These are phyloP conservation scores for Discoglossus pictus DNA, from an alignment of 2,797 vertebrate species.

Conservation along the genomic window DNA sequence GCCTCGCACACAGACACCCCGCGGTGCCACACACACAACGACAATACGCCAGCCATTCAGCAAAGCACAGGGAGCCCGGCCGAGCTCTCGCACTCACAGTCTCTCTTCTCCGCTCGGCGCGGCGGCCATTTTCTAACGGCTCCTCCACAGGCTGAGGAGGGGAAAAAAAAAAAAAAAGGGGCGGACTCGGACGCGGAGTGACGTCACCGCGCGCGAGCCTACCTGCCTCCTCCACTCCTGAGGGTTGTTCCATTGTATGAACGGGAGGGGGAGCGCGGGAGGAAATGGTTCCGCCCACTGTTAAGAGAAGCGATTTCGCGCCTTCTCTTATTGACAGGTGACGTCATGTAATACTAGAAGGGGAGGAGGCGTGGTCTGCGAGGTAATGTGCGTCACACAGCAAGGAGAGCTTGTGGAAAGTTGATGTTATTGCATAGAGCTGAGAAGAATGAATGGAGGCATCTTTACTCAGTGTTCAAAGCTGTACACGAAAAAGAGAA, in stretches of 20 bases:
- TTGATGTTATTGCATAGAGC: too few relatives aligned
- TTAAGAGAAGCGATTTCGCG: fast-evolving
- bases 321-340: not conserved
- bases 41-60: conserved; percentile 7
- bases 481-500: too few relatives aligned
- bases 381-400: too few relatives aligned
- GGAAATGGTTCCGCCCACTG: not conserved
- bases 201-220: conserved; percentile 36
- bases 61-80: conserved; percentile 5
- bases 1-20: conserved; percentile 13
- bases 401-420: too few relatives aligned
- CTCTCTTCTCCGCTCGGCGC: conserved; percentile 84
- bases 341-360: too few relatives aligned
- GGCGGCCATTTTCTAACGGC: conserved; percentile 81
- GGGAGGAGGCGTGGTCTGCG: too few relatives aligned
- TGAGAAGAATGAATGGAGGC: too few relatives aligned
- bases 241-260: conserved; percentile 14
- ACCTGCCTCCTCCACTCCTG: conserved; percentile 29
- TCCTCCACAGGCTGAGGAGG: conserved; percentile 46
- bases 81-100: conserved; percentile 72
- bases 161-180: conserved; percentile 23
- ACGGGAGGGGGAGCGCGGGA: not conserved
- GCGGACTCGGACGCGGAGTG: conserved; percentile 28
- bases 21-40: conserved; percentile 19
- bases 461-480: too few relatives aligned